Conservation (phyloP, 1,140 invertebrate species). For the Rhynchophorus ferrugineus region DNA sequence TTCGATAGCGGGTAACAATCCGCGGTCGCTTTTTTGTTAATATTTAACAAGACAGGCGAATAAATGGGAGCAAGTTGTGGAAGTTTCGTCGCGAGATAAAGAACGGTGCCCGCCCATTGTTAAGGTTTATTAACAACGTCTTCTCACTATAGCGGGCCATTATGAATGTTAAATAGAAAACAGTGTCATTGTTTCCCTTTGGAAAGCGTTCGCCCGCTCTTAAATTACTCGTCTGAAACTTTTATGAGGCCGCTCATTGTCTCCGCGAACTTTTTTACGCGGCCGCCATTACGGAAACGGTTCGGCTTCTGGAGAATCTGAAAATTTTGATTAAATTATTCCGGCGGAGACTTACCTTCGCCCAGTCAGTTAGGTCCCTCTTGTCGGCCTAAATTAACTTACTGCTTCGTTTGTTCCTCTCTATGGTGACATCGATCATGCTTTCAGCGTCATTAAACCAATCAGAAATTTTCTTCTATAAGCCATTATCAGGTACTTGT, state of each 20-base stretch:
- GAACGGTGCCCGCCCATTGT: constrained; percentile 20
- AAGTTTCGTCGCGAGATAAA: constrained; percentile 16
- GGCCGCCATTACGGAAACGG: background rate
- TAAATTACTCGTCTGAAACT: constrained; percentile 28
- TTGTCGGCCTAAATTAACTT: no score
- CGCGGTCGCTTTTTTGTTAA: no score
- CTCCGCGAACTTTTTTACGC: constrained; percentile 12
- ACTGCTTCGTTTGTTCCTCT: no score
- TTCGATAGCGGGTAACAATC: no score
- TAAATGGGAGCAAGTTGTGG: constrained; percentile 11
- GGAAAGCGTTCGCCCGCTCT: constrained; percentile 19
- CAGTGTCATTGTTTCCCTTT: constrained; percentile 27
- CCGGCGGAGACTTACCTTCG: no score
- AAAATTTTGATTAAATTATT: background rate
- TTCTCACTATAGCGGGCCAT: constrained; percentile 19
- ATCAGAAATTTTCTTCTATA: no score
- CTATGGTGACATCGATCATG: no score
- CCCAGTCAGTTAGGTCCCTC: no score
- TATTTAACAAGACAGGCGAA: constrained; percentile 4
- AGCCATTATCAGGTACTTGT: no score
- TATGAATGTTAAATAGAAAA: constrained; percentile 27
- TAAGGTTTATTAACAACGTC: constrained; percentile 26
- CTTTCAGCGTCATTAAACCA: no score
- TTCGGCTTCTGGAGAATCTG: background rate
- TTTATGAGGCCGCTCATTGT: constrained; percentile 26